A percentile compares a stretch with the other conserved stretches of the same genome.
Evolutionary conservation across 2,888 invertebrate genomes (phyloP).

Genomic region (Pandemis cinnamomeana): DNA sequence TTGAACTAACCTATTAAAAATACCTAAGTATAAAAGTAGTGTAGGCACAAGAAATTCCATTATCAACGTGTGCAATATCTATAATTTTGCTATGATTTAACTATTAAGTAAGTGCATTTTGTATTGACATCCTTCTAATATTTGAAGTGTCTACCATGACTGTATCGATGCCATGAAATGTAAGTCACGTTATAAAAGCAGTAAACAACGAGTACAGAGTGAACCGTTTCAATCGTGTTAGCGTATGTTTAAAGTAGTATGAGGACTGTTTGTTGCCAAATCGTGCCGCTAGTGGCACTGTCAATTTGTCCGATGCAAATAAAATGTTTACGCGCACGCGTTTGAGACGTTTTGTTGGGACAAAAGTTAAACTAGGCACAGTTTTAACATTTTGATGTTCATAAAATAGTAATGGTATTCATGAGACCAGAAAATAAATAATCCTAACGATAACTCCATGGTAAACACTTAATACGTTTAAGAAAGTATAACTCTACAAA

Average conservation of each 20-base stretch:
- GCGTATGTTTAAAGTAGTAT: too few relatives aligned
- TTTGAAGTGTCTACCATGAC: constrained; percentile 9
- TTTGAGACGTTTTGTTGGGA: too few relatives aligned
- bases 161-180: neutral
- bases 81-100: constrained; percentile 51
- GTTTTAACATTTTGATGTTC: too few relatives aligned
- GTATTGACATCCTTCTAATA: constrained; percentile 25
- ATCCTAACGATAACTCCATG: constrained; percentile 10
- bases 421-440: neutral
- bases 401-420: too few relatives aligned
- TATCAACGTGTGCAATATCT: constrained; percentile 71
- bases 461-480: constrained; percentile 5
- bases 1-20: constrained; percentile 67
- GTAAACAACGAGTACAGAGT: too few relatives aligned
- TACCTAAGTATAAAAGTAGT: constrained; percentile 75
- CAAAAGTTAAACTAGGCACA: too few relatives aligned
- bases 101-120: constrained; percentile 48
- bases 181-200: neutral
- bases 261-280: too few relatives aligned
- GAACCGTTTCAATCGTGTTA: too few relatives aligned
- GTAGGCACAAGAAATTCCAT: constrained; percentile 82
- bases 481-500: neutral
- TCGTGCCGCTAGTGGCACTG: too few relatives aligned
- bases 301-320: too few relatives aligned
- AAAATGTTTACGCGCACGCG: too few relatives aligned